These are phyloP conservation scores for Phrynosoma blainvillii DNA, from an alignment of 2,113 vertebrate species.

Conservation along the genomic window DNA sequence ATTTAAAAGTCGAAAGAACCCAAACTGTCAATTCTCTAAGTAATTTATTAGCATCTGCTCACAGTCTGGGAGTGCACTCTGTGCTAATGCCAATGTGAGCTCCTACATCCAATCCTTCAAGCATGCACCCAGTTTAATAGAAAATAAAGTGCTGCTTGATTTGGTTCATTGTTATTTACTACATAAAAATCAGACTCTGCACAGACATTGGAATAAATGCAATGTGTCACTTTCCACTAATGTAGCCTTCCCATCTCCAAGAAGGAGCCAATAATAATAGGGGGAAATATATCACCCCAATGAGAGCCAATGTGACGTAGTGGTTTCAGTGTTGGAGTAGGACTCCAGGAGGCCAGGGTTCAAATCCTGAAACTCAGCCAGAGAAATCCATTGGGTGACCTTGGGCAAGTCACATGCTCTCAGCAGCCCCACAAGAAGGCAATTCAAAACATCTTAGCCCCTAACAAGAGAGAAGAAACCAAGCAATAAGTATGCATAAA, in stretches of 20 bases:
- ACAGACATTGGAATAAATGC: conserved; percentile 14
- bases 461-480: too few species aligned
- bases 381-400: too few species aligned
- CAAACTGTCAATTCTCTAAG: conserved; percentile 40
- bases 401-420: too few species aligned
- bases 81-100: not conserved
- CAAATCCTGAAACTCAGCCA: not conserved
- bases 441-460: too few species aligned
- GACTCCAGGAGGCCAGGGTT: not conserved
- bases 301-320: not conserved
- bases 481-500: too few species aligned
- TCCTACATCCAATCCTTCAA: fast-evolving
- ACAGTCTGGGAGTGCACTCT: not conserved
- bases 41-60: conserved; percentile 46
- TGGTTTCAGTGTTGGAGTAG: too few species aligned
- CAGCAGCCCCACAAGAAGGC: too few species aligned
- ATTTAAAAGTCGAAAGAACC: conserved; percentile 51
- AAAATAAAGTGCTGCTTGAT: not conserved
- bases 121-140: fast-evolving
- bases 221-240: not conserved
- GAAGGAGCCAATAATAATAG: not conserved
- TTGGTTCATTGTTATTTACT: conserved; percentile 36
- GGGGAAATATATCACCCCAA: not conserved
- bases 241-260: not conserved
- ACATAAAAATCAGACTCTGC: conserved; percentile 33